Evolutionary conservation across 2,113 vertebrate species (phyloP).

Genomic region (Acrocephalus kingi): DNA sequence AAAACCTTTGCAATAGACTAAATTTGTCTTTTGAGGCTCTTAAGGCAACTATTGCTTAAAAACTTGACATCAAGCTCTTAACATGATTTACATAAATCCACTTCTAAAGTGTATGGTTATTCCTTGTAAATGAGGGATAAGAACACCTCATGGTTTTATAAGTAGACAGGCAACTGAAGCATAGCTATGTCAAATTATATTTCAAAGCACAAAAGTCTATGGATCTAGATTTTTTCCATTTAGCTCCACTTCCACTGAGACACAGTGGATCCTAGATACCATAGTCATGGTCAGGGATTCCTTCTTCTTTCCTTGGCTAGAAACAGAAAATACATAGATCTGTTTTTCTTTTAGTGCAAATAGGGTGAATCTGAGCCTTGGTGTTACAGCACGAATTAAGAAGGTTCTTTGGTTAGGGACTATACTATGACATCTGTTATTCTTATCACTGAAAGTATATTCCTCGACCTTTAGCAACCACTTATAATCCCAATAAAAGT

Average conservation of each 20-base stretch:
- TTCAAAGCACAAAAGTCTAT: neutral
- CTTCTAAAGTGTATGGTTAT: neutral
- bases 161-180: neutral
- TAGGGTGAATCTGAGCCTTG: neutral
- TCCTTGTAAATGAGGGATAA: neutral
- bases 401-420: neutral
- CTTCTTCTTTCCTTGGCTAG: neutral
- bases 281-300: neutral
- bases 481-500: neutral
- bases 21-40: neutral
- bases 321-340: neutral
- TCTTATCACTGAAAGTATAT: neutral
- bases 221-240: neutral
- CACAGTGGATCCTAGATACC: neutral
- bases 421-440: neutral
- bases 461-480: neutral
- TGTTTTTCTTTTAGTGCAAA: neutral
- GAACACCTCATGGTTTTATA: neutral
- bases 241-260: neutral
- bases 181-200: neutral
- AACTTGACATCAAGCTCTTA: neutral
- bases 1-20: neutral
- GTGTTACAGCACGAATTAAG: neutral
- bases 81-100: neutral
- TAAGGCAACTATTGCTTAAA: neutral